Evolutionary conservation across 2,888 invertebrate genomes (phyloP), one percentile per base, ranked within the genome.

Genomic region (Archips crataeganus): DNA sequence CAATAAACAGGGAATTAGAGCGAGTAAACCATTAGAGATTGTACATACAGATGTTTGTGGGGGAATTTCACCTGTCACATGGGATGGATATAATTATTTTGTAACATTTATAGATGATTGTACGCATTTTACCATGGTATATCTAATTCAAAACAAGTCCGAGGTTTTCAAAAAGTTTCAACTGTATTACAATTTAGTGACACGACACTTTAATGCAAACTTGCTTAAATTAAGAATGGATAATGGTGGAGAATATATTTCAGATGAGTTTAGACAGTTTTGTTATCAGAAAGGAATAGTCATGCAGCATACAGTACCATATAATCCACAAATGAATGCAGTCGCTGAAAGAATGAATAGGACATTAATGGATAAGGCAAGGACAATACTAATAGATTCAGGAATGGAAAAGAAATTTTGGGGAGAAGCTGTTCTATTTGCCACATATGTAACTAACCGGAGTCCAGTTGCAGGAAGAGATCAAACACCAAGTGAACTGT

Each of bases 241-340:
- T 13, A 65, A 57, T 54, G 65, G 71, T 10, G 61, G 70, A 3
- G 70, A 70, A 51, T 70, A 63, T 57, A 2, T 51, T 9, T 64
- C 45, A 15, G 49, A n/a, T 2, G 72, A 67, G 8, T 57, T 66
- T 66, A 2, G 15, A 0, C 15, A 62, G 0, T 62, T 62, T 45
- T 62, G 62, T 23, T 10, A 15, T 2, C 15, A 5, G 3, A 45
- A 62, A 15, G 62, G 70, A 10, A 70, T 70, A 23, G n/a, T 45
- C 0, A 63, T 63, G 32, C 68, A 78, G 13, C 70, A 72, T 49
- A 77, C 77, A 49, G 73, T 76, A 15, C 70, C 77, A 11, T 77
- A 79, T 42, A 79, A 74, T 51, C 77, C 79, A 2, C 65, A 78
- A 49, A 70, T 73, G 71, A 79, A 78, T 66, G 76, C 73, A 13